A percentile compares a stretch with the other conserved stretches of the same genome.
These are phyloP conservation scores for Phytoseiulus persimilis DNA, from an alignment of 2,888 invertebrate genomes.

Conservation along the genomic window DNA sequence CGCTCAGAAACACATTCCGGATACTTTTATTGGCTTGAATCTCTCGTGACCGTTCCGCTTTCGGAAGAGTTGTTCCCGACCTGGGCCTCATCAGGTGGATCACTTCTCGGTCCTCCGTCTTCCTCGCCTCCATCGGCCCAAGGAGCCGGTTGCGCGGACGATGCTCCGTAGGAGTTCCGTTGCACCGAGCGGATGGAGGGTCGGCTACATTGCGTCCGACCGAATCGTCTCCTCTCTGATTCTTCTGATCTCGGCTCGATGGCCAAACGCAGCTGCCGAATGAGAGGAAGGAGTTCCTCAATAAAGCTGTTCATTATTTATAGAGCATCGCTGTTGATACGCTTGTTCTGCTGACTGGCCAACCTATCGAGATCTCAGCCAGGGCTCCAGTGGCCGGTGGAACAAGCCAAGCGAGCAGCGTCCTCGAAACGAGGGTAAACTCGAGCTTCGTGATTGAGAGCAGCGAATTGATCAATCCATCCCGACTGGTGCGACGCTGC, in stretches of 20 bases:
- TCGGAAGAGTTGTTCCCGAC: too few relatives aligned
- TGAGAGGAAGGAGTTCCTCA: neutral
- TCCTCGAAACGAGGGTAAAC: neutral
- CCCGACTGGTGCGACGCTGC: neutral
- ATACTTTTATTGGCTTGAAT: too few relatives aligned
- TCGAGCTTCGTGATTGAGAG: neutral
- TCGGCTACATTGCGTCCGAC: neutral
- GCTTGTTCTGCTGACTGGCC: neutral
- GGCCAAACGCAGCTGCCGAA: neutral
- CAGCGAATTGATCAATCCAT: neutral
- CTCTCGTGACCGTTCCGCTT: too few relatives aligned
- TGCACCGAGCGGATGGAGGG: neutral
- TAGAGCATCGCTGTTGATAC: slow-evolving; percentile 5
- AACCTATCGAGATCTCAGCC: neutral
- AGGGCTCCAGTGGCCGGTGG: neutral
- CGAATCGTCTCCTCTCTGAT: neutral
- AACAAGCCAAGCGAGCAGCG: neutral
- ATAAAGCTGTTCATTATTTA: slow-evolving; percentile 5
- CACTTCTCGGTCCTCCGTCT: too few relatives aligned
- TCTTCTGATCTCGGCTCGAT: neutral
- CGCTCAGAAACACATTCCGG: too few relatives aligned
- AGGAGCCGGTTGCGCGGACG: neutral
- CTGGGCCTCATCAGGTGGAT: too few relatives aligned
- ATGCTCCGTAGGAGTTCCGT: neutral
- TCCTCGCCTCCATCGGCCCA: too few relatives aligned